A percentile compares a stretch with the other conserved stretches of the same genome.
These are phyloP conservation scores for Microtus richardsoni DNA, from an alignment of 2,113 vertebrate genomes.

Conservation along the genomic window DNA sequence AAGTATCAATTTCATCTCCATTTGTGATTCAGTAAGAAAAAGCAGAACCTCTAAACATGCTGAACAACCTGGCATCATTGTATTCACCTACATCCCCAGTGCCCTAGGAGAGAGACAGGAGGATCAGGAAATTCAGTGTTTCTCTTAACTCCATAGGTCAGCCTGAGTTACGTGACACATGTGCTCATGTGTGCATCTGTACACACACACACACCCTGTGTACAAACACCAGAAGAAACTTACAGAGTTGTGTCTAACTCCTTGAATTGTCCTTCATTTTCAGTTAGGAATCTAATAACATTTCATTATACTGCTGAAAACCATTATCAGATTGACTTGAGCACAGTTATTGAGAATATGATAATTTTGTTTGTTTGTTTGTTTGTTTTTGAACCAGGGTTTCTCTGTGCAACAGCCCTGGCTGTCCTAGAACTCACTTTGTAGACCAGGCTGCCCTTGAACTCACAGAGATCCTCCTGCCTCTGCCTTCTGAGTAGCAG, in stretches of 20 bases:
- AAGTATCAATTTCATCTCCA: background rate
- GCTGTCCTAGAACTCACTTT: too few relatives aligned
- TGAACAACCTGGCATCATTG: background rate
- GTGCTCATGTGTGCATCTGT: background rate
- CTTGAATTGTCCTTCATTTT: conserved; percentile 7
- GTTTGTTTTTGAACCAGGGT: too few relatives aligned
- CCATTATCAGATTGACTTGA: background rate
- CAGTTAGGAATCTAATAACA: background rate
- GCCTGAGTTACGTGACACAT: background rate
- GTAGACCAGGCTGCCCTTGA: too few relatives aligned
- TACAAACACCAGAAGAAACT: background rate
- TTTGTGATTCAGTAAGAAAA: background rate
- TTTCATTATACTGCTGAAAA: background rate
- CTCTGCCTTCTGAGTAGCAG: too few relatives aligned
- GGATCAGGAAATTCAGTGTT: too few relatives aligned
- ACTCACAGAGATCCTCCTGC: too few relatives aligned
- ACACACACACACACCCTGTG: background rate
- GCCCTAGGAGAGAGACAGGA: background rate
- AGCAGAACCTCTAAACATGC: background rate
- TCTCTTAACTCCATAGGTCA: too few relatives aligned
- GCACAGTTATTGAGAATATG: background rate
- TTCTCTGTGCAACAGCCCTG: too few relatives aligned
- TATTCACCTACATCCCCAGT: background rate
- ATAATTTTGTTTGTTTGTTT: too few relatives aligned
- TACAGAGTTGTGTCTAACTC: background rate